Percentiles rank a stretch among this genome's conserved stretches.
Conservation (phyloP, 2,113 vertebrate genomes). For the Tachycineta bicolor region DNA sequence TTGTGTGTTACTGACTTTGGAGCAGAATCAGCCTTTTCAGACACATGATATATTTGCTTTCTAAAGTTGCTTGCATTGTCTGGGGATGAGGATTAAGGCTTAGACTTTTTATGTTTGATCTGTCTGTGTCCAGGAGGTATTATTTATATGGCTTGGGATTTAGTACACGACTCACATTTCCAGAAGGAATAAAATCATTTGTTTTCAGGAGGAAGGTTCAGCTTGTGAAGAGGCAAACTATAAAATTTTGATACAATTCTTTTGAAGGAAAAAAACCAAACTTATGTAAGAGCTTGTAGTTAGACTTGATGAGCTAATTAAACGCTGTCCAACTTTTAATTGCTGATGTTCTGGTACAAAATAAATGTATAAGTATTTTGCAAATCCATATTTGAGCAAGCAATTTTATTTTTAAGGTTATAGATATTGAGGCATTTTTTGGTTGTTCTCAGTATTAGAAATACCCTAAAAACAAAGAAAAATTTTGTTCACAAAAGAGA, state of each 20-base stretch:
- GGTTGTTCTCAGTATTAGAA: background rate
- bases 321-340: background rate
- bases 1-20: background rate
- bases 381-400: background rate
- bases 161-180: conserved; percentile 19
- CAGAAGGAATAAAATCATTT: conserved; percentile 33
- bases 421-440: rapidly evolving
- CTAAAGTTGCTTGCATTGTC: conserved; percentile 29
- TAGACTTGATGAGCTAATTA: background rate
- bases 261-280: background rate
- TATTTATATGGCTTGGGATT: conserved; percentile 49
- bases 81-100: conserved; percentile 56
- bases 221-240: background rate
- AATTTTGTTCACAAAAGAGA: background rate
- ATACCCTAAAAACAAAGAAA: background rate
- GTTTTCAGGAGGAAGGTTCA: conserved; percentile 10
- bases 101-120: conserved; percentile 58
- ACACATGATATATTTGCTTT: background rate
- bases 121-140: conserved; percentile 58
- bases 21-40: background rate
- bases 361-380: background rate
- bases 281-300: background rate
- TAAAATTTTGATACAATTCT: background rate
- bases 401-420: background rate
- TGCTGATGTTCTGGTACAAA: background rate